Evolutionary conservation across 2,888 invertebrate genomes (phyloP).

Genomic region (Abscondita cerata): DNA sequence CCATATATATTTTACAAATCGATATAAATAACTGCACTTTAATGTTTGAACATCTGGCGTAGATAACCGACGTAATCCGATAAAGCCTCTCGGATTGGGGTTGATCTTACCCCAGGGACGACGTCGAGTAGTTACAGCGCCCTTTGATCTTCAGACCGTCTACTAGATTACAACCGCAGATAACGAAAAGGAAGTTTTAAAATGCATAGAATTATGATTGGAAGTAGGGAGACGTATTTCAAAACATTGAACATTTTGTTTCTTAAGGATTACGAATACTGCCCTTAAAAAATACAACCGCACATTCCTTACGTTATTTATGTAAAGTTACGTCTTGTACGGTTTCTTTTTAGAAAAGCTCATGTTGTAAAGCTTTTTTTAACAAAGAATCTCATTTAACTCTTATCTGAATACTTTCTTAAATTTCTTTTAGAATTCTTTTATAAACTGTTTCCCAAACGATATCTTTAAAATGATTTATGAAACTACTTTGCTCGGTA

Average conservation of each 20-base stretch:
- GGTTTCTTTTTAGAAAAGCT: too few species aligned
- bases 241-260: slow-evolving; percentile 18
- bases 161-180: slow-evolving; percentile 29
- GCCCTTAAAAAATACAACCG: too few species aligned
- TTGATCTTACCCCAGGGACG: slow-evolving; percentile 38
- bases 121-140: slow-evolving; percentile 36
- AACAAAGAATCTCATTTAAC: slow-evolving; percentile 16
- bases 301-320: not conserved
- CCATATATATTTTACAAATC: slow-evolving; percentile 40
- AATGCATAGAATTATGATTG: slow-evolving; percentile 29
- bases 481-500: not conserved
- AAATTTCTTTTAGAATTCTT: slow-evolving; percentile 15
- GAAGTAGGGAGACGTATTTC: slow-evolving; percentile 8
- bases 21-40: slow-evolving; percentile 47
- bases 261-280: not conserved
- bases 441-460: slow-evolving; percentile 9
- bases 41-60: slow-evolving; percentile 47
- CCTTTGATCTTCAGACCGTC: slow-evolving; percentile 38
- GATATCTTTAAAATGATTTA: slow-evolving; percentile 15
- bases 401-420: slow-evolving; percentile 10
- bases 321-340: too few species aligned
- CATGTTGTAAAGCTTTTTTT: not conserved
- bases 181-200: slow-evolving; percentile 21
- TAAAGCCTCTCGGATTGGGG: slow-evolving; percentile 38
- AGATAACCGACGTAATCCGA: slow-evolving; percentile 43